These are phyloP conservation scores for Apteryx owenii DNA, from an alignment of 2,113 vertebrate genomes.

Conservation along the genomic window DNA sequence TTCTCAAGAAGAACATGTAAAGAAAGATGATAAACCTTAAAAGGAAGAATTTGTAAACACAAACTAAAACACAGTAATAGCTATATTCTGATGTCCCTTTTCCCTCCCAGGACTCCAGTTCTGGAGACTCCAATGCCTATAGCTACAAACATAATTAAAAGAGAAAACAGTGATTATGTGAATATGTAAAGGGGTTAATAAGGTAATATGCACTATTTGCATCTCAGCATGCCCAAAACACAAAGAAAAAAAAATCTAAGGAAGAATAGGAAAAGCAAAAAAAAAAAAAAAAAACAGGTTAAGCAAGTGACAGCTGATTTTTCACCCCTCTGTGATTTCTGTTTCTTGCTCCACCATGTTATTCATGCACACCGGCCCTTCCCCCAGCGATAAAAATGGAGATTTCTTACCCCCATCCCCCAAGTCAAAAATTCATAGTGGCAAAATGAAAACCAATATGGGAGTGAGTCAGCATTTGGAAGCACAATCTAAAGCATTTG, in stretches of 20 bases:
- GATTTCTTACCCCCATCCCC: not conserved
- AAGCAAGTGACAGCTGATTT: not conserved
- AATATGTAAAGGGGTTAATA: not conserved
- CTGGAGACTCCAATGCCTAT: not conserved
- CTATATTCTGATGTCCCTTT: not conserved
- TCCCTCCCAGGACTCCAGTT: not conserved
- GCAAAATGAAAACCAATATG: not conserved
- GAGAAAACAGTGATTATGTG: not conserved
- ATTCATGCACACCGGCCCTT: not conserved
- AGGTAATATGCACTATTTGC: not conserved
- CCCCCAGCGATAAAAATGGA: not conserved
- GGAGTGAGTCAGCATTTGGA: not conserved
- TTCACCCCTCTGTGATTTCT: not conserved
- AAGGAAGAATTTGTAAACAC: not conserved
- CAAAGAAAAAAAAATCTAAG: not conserved
- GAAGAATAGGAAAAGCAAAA: not conserved
- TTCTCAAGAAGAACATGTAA: not conserved
- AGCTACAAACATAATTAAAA: not conserved
- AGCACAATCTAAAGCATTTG: not conserved
- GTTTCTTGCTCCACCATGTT: not conserved
- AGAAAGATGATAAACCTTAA: not conserved
- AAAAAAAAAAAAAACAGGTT: not conserved
- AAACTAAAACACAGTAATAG: not conserved
- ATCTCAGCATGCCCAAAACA: not conserved
- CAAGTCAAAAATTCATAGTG: not conserved